Evolutionary conservation across 2,797 vertebrate genomes (phyloP), one percentile per base, ranked within the genome.

Genomic region (Pteropus rufus): DNA sequence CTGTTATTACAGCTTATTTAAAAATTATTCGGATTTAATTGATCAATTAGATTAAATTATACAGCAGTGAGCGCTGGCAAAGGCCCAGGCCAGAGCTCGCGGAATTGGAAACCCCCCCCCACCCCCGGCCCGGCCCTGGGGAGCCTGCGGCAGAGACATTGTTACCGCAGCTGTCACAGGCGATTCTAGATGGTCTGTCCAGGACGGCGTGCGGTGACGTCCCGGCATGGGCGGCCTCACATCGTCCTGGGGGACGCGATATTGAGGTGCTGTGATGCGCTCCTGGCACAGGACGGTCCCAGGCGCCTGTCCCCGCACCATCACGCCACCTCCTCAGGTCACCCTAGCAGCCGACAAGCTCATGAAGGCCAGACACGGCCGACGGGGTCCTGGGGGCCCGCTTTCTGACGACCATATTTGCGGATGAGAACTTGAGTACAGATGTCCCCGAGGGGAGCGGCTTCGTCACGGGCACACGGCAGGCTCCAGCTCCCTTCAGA

Each of bases 21-120:
- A 98, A 97, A 97, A 97, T 98, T 98, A 97, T 98, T 98, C 96
- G 97, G 93, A 96, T 98, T 97, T 98, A 98, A 98, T 98, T 97
- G 97, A 97, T 98, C 98, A 98, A 96, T 98, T 98, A 98, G 97
- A 96, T 97, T 93, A 97, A 98, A 98, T 98, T 96, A 97, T 97
- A 83, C 94, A 89, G 93, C 76, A 56, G 52, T 0, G 0, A 94
- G 84, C 72, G 82, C 65, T 98, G 98, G 97, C 97, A 69, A 2
- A 26, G 91, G 76, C 89, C 94, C 97, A 97, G 92, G 75, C 67
- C 80, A 24, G 80, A 93, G 95, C 95, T 93, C 69, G 46, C 10
- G 44, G 44, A 44, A 44, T 12, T 2, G 44, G 44, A 44, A 44
- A 44, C 12, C 0, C 44, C 44, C 12, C 46, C 12, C 12, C 12